Evolutionary conservation across 2,797 vertebrate genomes (phyloP).

Genomic region (Acridotheres tristis): DNA sequence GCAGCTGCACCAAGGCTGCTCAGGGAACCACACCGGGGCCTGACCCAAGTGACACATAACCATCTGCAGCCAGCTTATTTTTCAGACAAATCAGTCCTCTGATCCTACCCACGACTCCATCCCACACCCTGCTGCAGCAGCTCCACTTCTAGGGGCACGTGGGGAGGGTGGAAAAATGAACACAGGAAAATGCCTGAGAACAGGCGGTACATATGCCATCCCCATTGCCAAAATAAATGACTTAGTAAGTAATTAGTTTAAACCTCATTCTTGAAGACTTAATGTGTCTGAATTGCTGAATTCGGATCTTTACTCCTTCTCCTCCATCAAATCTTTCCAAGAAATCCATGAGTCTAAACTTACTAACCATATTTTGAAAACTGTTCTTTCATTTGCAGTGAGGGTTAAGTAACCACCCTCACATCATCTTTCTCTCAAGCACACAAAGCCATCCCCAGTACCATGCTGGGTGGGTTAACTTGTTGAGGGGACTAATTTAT

Average conservation of each 20-base stretch:
- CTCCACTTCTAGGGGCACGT: background rate
- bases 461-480: background rate
- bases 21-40: fast-evolving
- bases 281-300: background rate
- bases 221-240: background rate
- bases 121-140: background rate
- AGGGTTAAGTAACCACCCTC: background rate
- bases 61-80: background rate
- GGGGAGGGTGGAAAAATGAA: background rate
- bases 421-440: background rate
- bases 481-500: background rate
- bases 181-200: background rate
- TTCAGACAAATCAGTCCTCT: background rate
- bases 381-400: background rate
- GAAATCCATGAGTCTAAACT: background rate
- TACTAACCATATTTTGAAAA: background rate
- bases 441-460: background rate
- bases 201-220: background rate
- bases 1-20: background rate
- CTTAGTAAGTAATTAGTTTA: background rate
- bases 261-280: background rate
- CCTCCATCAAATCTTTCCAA: background rate
- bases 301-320: background rate
- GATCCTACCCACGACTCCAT: fast-evolving
- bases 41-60: background rate